Conservation (phyloP, 2,888 invertebrate species). For the Macrophya annulata region DNA sequence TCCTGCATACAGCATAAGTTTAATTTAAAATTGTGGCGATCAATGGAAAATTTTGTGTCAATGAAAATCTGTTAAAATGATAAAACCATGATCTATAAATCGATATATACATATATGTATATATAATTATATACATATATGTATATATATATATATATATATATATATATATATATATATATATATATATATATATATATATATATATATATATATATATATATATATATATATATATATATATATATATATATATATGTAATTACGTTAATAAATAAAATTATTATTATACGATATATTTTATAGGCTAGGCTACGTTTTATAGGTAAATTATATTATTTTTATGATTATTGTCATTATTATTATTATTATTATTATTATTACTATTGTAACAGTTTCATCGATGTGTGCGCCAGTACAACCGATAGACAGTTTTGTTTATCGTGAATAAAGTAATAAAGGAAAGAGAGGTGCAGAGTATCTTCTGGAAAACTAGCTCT, state of each 20-base stretch:
- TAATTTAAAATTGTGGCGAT: not conserved
- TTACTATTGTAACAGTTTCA: slow-evolving; percentile 16
- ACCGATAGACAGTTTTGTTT: not conserved
- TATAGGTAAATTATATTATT: slow-evolving; percentile 50
- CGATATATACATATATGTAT: slow-evolving; percentile 19
- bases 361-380: not conserved
- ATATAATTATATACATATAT: too few relatives aligned
- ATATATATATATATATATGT: not conserved
- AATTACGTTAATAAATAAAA: slow-evolving; percentile 39
- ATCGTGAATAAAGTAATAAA: slow-evolving; percentile 34
- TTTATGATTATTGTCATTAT: not conserved
- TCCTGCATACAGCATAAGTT: not conserved
- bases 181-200: slow-evolving; percentile 4
- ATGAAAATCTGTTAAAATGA: not conserved
- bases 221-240: slow-evolving; percentile 40
- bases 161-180: too few relatives aligned
- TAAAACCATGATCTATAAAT: not conserved
- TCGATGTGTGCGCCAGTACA: slow-evolving; percentile 21
- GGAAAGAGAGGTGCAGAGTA: not conserved
- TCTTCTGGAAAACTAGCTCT: slow-evolving; percentile 32
- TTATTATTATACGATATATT: slow-evolving; percentile 61
- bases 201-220: slow-evolving; percentile 39
- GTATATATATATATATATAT: too few relatives aligned
- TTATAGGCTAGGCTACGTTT: slow-evolving; percentile 62
- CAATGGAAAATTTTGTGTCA: not conserved